These are phyloP conservation scores for Stichopus horrens DNA, from an alignment of 53 echinoderm and acorn worm genomes.

Conservation along the genomic window DNA sequence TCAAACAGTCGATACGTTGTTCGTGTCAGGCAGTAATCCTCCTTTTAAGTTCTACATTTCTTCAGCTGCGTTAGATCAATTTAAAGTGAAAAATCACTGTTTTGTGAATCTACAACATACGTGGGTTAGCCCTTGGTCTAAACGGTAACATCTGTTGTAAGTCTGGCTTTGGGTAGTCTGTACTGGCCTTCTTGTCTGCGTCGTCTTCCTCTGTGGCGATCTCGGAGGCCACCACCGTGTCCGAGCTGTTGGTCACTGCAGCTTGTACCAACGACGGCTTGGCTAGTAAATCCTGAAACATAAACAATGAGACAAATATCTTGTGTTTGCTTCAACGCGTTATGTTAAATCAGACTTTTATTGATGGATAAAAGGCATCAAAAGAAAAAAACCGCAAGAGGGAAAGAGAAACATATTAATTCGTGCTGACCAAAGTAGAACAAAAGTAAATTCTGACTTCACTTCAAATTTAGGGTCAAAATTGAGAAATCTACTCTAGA, in stretches of 20 bases:
- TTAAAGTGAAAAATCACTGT: no score
- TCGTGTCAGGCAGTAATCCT: no score
- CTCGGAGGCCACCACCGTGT: neutral
- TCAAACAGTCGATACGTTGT: no score
- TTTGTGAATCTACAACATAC: no score
- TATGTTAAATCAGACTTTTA: neutral
- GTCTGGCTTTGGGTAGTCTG: constrained; percentile 61
- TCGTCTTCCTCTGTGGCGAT: constrained; percentile 30
- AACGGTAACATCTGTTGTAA: constrained; percentile 88
- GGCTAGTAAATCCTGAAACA: constrained; percentile 11
- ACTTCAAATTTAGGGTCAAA: neutral
- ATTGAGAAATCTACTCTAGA: no score
- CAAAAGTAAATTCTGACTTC: neutral
- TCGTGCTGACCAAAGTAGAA: no score
- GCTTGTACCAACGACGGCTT: constrained; percentile 6
- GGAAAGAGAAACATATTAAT: neutral
- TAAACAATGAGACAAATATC: neutral
- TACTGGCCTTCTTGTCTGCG: constrained; percentile 16
- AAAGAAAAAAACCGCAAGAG: neutral
- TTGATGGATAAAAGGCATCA: neutral
- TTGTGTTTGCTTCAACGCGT: neutral
- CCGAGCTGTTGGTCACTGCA: constrained; percentile 19
- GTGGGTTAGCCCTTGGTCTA: constrained; percentile 77
- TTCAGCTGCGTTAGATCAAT: no score
- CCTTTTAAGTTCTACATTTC: no score